Evolutionary conservation across 2,113 vertebrate genomes (phyloP).

Genomic region (Choloepus hoffmanni): DNA sequence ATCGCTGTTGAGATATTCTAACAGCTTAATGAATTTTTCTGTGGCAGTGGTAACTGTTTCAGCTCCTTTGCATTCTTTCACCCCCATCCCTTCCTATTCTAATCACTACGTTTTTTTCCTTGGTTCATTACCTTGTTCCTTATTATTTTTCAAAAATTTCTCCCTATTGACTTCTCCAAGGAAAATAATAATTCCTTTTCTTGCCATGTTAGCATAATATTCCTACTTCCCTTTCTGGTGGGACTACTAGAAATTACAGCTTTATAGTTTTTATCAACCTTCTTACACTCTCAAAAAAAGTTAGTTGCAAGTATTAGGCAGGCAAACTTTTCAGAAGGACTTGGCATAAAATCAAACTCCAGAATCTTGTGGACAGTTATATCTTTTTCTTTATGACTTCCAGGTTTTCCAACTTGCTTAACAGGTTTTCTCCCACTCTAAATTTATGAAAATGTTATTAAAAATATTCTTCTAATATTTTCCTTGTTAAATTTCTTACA

Average conservation of each 20-base stretch:
- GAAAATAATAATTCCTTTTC: slow-evolving; percentile 14
- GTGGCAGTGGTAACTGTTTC: neutral
- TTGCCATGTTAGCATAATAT: neutral
- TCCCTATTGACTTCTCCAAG: neutral
- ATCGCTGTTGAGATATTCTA: neutral
- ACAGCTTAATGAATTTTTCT: neutral
- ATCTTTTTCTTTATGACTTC: neutral
- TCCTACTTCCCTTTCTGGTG: neutral
- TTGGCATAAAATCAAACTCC: too few relatives aligned
- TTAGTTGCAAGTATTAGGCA: too few relatives aligned
- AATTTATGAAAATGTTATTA: slow-evolving; percentile 23
- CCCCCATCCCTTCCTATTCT: neutral
- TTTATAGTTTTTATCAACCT: neutral
- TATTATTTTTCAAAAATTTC: slow-evolving; percentile 32
- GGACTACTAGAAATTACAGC: neutral
- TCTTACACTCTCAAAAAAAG: neutral
- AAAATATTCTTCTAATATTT: neutral
- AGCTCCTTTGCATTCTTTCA: neutral
- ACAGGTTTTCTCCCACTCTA: neutral
- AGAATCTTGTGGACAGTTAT: too few relatives aligned
- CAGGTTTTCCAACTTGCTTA: neutral
- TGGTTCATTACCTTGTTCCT: neutral
- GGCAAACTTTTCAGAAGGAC: too few relatives aligned
- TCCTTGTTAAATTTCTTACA: neutral
- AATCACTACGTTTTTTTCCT: neutral